These are phyloP conservation scores for Pemphredon lugubris DNA, from an alignment of 2,888 invertebrate genomes.

Conservation along the genomic window DNA sequence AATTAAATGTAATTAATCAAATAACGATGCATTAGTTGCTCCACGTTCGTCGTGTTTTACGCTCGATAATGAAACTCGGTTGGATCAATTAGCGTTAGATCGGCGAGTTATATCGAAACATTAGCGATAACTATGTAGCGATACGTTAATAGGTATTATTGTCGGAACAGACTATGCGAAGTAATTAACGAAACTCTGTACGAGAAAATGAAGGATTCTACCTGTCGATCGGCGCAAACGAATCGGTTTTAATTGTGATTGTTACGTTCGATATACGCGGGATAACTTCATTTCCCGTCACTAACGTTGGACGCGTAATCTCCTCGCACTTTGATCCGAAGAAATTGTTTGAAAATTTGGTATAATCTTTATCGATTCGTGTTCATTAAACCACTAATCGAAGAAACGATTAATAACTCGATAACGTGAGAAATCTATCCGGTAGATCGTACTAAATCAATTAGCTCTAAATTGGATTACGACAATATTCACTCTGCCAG, in stretches of 20 bases:
- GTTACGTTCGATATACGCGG: not conserved
- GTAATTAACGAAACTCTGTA: slow-evolving; percentile 55
- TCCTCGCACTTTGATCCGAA: not conserved
- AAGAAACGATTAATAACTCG: too few species aligned
- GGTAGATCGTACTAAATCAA: too few species aligned
- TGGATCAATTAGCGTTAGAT: slow-evolving; percentile 38
- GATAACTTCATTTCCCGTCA: not conserved
- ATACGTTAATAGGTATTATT: slow-evolving; percentile 59
- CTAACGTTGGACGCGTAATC: too few species aligned
- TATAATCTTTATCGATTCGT: too few species aligned
- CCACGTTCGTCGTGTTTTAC: too few species aligned
- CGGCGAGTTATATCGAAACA: slow-evolving; percentile 48
- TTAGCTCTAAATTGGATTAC: slow-evolving; percentile 49
- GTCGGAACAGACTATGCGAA: slow-evolving; percentile 36
- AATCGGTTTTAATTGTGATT: slow-evolving; percentile 38
- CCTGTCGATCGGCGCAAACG: slow-evolving; percentile 30
- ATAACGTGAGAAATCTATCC: too few species aligned
- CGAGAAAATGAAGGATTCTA: slow-evolving; percentile 31
- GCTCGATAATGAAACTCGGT: slow-evolving; percentile 23
- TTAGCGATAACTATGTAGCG: slow-evolving; percentile 60
- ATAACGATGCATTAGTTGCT: too few species aligned
- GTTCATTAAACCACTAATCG: too few species aligned
- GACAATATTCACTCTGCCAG: slow-evolving; percentile 27
- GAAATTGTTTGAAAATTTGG: too few species aligned
- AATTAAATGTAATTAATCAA: too few species aligned